Evolutionary conservation across 2,113 vertebrate species (phyloP).

Genomic region (Podilymbus podiceps): DNA sequence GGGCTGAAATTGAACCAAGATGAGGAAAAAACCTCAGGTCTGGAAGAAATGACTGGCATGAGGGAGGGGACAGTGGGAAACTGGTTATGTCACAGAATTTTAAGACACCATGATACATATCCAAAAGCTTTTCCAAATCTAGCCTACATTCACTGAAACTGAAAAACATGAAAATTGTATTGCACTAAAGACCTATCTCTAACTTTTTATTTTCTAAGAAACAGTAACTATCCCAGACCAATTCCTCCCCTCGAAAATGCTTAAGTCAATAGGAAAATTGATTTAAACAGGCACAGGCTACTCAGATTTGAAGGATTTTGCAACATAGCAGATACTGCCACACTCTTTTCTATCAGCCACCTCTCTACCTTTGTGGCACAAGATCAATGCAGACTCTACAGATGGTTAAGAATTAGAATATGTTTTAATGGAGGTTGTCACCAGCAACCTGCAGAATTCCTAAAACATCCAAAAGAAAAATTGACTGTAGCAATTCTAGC

Average conservation of each 20-base stretch:
- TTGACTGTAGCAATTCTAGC: fast-evolving
- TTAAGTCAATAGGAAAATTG: neutral
- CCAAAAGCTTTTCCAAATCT: neutral
- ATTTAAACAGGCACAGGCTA: neutral
- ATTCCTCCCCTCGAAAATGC: neutral
- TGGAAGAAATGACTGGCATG: neutral
- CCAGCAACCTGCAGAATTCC: neutral
- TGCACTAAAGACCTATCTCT: neutral
- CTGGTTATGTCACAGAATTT: neutral
- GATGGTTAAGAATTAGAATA: neutral
- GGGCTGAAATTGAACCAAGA: neutral
- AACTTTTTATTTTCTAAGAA: neutral
- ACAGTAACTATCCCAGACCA: neutral
- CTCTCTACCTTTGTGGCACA: neutral
- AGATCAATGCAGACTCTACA: neutral
- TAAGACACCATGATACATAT: neutral
- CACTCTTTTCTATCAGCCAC: neutral
- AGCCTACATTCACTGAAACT: neutral
- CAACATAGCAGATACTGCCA: neutral
- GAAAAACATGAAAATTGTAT: neutral
- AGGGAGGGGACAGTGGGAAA: neutral
- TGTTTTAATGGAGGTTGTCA: neutral
- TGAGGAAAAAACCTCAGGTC: neutral
- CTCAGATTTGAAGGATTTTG: neutral
- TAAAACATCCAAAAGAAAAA: neutral